Percentiles rank a stretch among this genome's conserved stretches.
These are phyloP conservation scores for Heliconius cydno DNA, from an alignment of 2,888 invertebrate species.

Conservation along the genomic window DNA sequence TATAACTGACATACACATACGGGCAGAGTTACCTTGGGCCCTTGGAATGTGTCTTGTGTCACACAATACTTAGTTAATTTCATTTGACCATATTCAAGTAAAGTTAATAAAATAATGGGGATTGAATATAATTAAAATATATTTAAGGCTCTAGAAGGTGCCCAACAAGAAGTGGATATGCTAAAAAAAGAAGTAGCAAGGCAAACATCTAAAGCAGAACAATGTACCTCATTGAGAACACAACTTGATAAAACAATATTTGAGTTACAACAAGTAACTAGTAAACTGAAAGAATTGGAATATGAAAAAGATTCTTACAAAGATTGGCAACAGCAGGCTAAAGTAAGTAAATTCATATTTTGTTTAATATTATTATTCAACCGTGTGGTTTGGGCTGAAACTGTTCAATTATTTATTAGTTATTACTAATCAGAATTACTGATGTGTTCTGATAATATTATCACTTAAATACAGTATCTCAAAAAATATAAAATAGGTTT, in stretches of 20 bases:
- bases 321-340: slow-evolving; percentile 79
- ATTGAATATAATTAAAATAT: neutral
- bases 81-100: neutral
- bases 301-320: slow-evolving; percentile 78
- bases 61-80: neutral
- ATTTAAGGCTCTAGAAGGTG: slow-evolving; percentile 76
- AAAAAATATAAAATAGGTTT: no score
- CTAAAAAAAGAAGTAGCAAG: slow-evolving; percentile 68
- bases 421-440: no score
- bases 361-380: neutral
- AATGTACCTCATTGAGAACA: slow-evolving; percentile 64
- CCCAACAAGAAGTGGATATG: slow-evolving; percentile 82
- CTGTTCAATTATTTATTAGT: no score
- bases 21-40: no score
- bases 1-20: no score
- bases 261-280: slow-evolving; percentile 70
- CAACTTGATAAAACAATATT: slow-evolving; percentile 75
- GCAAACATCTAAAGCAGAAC: slow-evolving; percentile 69
- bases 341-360: slow-evolving; percentile 56
- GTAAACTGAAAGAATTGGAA: slow-evolving; percentile 73
- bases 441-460: no score
- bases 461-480: no score
- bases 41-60: no score
- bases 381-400: no score
- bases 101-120: no score